Percentiles rank a stretch among this genome's conserved stretches.
phyloP scores from a whole-genome alignment of 2,113 vertebrate species.

The Esox niger region DNA sequence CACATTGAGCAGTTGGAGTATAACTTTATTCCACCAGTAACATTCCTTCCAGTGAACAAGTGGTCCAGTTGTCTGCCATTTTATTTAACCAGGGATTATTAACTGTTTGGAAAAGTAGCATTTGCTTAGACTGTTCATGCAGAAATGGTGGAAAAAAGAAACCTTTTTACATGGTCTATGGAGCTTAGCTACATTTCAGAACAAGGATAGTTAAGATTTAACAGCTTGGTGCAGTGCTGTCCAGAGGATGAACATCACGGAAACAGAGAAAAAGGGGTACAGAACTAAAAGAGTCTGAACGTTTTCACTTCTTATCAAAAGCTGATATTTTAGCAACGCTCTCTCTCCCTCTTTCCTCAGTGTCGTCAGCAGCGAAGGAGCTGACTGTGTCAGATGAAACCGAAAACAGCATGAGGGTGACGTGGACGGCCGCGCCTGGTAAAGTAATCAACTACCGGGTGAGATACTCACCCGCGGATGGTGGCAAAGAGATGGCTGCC shows the following conservation, averaged over 20 bases:
- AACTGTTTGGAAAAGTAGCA: constrained; percentile 19
- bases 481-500: constrained; percentile 77
- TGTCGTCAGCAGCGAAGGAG: constrained; percentile 71
- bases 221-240: too few relatives aligned
- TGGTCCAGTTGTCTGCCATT: constrained; percentile 17
- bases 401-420: constrained; percentile 82
- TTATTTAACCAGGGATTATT: constrained; percentile 39
- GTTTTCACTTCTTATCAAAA: constrained; percentile 21
- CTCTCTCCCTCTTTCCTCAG: constrained; percentile 57
- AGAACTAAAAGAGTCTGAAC: too few relatives aligned
- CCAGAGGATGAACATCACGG: too few relatives aligned
- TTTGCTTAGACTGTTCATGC: constrained; percentile 13
- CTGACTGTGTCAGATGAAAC: constrained; percentile 85
- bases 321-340: constrained; percentile 18
- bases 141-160: constrained; percentile 21
- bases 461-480: constrained; percentile 71
- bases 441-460: constrained; percentile 84
- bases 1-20: constrained; percentile 32
- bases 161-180: constrained; percentile 25
- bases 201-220: constrained; percentile 16
- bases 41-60: constrained; percentile 15
- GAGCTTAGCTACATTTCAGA: constrained; percentile 1
- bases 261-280: too few relatives aligned
- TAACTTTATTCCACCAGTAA: constrained; percentile 40
- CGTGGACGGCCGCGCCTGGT: constrained; percentile 84